Evolutionary conservation across 2,888 invertebrate genomes (phyloP), one percentile per base, ranked within the genome.

Genomic region (Epicampocera succincta): DNA sequence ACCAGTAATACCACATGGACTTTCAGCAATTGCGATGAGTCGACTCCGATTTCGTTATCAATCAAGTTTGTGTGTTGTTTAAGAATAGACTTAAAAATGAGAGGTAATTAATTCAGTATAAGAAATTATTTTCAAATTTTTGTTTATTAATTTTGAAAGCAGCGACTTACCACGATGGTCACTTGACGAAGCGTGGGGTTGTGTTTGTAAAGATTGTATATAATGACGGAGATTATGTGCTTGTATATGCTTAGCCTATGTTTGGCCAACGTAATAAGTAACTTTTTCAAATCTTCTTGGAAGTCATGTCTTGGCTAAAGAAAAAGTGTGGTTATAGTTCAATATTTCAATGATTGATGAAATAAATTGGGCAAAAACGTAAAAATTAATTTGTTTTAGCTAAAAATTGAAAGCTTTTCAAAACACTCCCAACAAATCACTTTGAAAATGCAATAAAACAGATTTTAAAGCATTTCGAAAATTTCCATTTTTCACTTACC

Each of bases 191-290:
- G 56, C 19, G 73, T 25, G n/a, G 84, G 83, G 3, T 29, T 73
- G 46, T 74, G 73, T 1, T 71, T 78, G 46, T 82, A 83, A n/a
- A 85, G 71, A 58, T 85, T 85, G 44, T 80, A 85, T 12, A 85
- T 52, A 19, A 84, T n/a, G 13, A 84, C 74, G 0, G 84, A 63
- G 1, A 77, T 63, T 33, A 84, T 81, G 6, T 83, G 83, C 42
- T 78, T 83, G 63, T 76, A 84, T 42, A 82, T 73, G 9, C 75
- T n/a, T 0, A 79, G 46, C 58, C 78, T 78, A 48, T 79, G 48
- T 8, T 44, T 61, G 15, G 80, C 83, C 68, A 85, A 72, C 2
- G 73, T 74, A 40, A 71, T 29, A 4, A 85, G 65, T 38, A 85
- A 73, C 15, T 48, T 9, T 29, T 54, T 78, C 5, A 85, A 46